Base-by-base conservation (phyloP, 2,888 invertebrate genomes). In the Tethea ocularis region DNA sequence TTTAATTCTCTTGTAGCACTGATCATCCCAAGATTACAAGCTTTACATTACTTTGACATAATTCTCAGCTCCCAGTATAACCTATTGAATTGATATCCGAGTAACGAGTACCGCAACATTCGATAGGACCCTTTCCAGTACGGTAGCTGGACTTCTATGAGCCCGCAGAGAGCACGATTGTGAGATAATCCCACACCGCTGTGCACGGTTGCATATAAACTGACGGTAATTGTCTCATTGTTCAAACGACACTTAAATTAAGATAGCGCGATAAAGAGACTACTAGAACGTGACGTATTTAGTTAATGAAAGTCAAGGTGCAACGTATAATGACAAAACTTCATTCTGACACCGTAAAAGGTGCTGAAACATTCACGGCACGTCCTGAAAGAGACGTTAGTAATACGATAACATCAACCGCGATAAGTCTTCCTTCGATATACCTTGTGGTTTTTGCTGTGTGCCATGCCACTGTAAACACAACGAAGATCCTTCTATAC, bases 161-260 rank as follows among this genome's bases (percentile, higher is more conserved):
- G 20, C 22, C 33, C 15, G 36, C 52, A 52, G 55, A 57, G 41
- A 51, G 59, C 36, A 53, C 53, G 58, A 62, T 62, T 60, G 59
- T 63, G 67, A 71, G 74, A 74, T 71, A 75, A 75, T 75, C 71
- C 69, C 61, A 67, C 72, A 69, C 69, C 68, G 66, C 60, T 59
- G 68, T 70, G 66, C 68, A 61, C 69, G 63, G 64, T 62, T 64
- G 63, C 61, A 65, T 65, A 62, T 63, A 67, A 67, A 66, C 66
- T 57, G 54, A 33, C 66, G 65, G 71, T 81, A 79, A 82, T 80
- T 71, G 75, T 68, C 68, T 74, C 71, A 75, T 80, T 78, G 77
- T 78, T 70, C 72, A 62, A 69, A 73, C 67, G 67, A 68, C 69
- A 68, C 64, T 69, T 64, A 69, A 74, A 71, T 75, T 67, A 71